phyloP scores from a whole-genome alignment of 1,140 invertebrate species.

The Drosophila melanica region DNA sequence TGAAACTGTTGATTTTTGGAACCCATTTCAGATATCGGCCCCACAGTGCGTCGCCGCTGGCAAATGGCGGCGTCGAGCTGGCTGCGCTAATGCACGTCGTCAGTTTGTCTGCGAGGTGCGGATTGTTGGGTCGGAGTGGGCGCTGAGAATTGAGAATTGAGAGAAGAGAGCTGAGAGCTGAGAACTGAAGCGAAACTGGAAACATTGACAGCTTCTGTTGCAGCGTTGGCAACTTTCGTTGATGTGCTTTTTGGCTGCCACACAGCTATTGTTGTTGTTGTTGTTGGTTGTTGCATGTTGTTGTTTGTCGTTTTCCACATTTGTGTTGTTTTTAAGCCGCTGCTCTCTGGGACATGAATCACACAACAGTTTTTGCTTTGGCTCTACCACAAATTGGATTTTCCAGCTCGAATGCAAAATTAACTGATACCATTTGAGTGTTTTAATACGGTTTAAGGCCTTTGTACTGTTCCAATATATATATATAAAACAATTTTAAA shows the following conservation, averaged over 20 bases:
- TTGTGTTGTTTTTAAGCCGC: conserved; percentile 13
- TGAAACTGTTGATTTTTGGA: too few relatives aligned
- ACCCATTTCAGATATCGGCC: too few relatives aligned
- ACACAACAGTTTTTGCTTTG: neutral
- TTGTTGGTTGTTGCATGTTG: too few relatives aligned
- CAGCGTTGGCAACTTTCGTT: conserved; percentile 17
- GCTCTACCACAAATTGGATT: conserved; percentile 3
- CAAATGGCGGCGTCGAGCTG: conserved; percentile 45
- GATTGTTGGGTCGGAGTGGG: too few relatives aligned
- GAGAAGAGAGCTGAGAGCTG: neutral
- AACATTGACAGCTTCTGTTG: conserved; percentile 39
- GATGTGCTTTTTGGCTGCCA: conserved; percentile 39
- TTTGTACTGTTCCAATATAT: too few relatives aligned
- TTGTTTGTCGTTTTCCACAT: conserved; percentile 10
- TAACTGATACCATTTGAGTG: neutral
- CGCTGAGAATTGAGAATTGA: neutral
- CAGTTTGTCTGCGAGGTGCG: conserved; percentile 52
- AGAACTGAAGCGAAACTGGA: neutral
- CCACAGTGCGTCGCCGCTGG: too few relatives aligned
- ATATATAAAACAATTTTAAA: too few relatives aligned
- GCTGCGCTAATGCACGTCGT: conserved; percentile 39
- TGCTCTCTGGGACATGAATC: conserved; percentile 2
- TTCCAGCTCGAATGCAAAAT: neutral
- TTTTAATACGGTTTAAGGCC: neutral
- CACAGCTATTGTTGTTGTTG: conserved; percentile 6